Conservation (phyloP, 2,113 vertebrate genomes). For the Paracyprichromis sp. region DNA sequence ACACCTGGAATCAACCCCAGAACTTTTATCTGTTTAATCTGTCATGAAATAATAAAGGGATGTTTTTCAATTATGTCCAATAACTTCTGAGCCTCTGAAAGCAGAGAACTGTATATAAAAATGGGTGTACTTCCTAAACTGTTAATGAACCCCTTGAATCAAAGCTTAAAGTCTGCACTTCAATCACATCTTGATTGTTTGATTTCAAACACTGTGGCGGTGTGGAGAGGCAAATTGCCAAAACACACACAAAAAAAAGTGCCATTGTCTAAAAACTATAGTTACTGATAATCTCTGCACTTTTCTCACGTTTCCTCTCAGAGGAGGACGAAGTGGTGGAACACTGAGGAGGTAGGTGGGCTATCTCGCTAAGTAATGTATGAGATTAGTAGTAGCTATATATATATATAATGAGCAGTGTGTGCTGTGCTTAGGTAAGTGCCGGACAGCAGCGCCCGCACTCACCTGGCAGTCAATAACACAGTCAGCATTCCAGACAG, state of each 20-base stretch:
- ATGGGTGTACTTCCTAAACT: not conserved
- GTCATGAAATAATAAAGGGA: not conserved
- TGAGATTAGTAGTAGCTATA: slow-evolving; percentile 45
- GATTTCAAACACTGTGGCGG: not conserved
- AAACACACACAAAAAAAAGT: not conserved
- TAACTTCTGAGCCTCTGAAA: not conserved
- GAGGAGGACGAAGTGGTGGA: not conserved
- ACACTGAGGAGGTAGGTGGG: not conserved
- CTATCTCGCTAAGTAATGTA: not conserved
- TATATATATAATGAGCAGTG: slow-evolving; percentile 45
- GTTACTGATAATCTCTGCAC: not conserved
- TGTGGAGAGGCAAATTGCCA: not conserved
- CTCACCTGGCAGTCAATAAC: slow-evolving; percentile 58
- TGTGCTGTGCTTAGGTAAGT: slow-evolving; percentile 25
- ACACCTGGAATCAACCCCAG: not conserved
- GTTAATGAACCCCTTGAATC: not conserved
- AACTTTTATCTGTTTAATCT: not conserved
- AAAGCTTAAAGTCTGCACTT: not conserved
- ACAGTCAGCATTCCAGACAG: slow-evolving; percentile 38
- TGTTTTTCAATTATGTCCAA: not conserved
- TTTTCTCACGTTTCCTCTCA: not conserved
- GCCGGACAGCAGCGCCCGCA: not conserved
- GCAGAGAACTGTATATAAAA: not conserved
- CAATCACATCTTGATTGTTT: not conserved
- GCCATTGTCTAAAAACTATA: not conserved